Conservation (phyloP, 2,888 invertebrate species). For the Cistogaster globosa region DNA sequence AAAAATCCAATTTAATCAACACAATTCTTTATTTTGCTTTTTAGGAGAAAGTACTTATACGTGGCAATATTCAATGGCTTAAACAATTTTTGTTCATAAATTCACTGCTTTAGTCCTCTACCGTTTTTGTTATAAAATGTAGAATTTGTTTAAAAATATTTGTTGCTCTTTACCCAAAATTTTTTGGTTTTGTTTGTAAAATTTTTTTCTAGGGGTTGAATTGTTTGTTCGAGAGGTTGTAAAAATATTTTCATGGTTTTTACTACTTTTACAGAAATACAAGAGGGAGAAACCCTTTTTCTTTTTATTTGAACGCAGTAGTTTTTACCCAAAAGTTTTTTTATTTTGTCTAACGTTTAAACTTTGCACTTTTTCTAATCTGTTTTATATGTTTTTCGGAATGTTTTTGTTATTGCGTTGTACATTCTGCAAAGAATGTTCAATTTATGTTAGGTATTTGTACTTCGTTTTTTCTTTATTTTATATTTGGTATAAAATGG, state of each 20-base stretch:
- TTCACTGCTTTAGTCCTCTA: no score
- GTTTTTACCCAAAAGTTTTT: constrained; percentile 60
- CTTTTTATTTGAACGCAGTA: constrained; percentile 19
- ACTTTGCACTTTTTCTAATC: constrained; percentile 70
- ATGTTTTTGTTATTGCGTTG: constrained; percentile 38
- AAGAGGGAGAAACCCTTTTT: not conserved
- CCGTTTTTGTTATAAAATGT: not conserved
- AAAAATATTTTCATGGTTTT: constrained; percentile 47
- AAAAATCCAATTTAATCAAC: no score
- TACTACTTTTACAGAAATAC: constrained; percentile 20
- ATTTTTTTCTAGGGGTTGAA: constrained; percentile 33
- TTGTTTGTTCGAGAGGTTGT: constrained; percentile 27
- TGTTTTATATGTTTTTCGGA: constrained; percentile 66
- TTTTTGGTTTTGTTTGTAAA: constrained; percentile 30
- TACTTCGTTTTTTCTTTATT: constrained; percentile 17
- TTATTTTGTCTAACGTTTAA: constrained; percentile 48
- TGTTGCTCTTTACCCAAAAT: not conserved
- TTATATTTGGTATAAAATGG: not conserved
- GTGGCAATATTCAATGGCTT: no score
- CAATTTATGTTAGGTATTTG: constrained; percentile 43
- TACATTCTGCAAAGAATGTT: constrained; percentile 43
- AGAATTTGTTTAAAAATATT: constrained; percentile 57
- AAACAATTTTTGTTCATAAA: no score
- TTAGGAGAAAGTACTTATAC: no score
- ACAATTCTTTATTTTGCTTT: no score